Evolutionary conservation across 1,140 invertebrate species (phyloP), one percentile per base, ranked within the genome.

Genomic region (Eumeta japonica): DNA sequence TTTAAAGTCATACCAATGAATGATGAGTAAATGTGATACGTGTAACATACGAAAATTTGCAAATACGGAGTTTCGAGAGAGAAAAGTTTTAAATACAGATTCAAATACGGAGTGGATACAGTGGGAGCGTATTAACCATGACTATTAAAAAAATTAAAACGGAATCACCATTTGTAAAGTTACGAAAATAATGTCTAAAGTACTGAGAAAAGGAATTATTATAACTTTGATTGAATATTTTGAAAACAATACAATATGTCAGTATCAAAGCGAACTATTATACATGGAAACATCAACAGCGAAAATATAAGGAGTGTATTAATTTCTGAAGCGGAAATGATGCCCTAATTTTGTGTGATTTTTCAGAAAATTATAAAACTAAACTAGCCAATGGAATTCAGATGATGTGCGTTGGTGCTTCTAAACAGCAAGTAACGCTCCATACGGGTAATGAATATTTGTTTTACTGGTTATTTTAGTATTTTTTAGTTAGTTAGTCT

Each of bases 281-380:
- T 34, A 43, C 39, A 14, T 37, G 10, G 16, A 28, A 28, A 15
- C 27, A 45, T 11, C 43, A 45, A 16, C 19, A 42, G 1, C 13
- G 17, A 15, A 18, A 45, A 16, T 45, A 49, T 17, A 12, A 24
- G 17, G 16, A 16, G 10, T 32, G 20, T 27, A 16, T 40, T 13
- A 27, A 11, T 10, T 27, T 20, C 17, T 32, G 46, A 18, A 14
- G 20, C 29, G 10, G 36, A 9, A 20, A 40, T 19, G 44, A 46
- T 32, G 11, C 16, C 3, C 2, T 16, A n/a, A 39, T 46, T n/a
- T 11, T 44, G 2, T 42, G 39, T 27, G 41, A 50, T 29, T 46
- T 46, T 30, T 39, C 35, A 1, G 48, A 50, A 38, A 45, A 44
- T 27, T 50, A 42, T 16, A 28, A 33, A 3, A 28, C 34, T 32